phyloP scores from a whole-genome alignment of 2,113 vertebrate species.

The Eudyptes chrysolophus region DNA sequence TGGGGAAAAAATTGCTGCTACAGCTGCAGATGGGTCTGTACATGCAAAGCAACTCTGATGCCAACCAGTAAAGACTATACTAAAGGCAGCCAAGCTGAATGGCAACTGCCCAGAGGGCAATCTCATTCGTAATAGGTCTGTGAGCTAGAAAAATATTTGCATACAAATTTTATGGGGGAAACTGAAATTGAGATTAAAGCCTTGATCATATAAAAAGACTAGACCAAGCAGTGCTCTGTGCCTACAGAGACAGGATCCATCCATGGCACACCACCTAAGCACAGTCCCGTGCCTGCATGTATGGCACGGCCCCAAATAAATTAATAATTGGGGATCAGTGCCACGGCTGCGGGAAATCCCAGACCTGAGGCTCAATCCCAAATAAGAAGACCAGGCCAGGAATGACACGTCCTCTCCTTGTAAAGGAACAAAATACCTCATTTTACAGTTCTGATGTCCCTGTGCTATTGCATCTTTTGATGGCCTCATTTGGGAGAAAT shows the following conservation, averaged over 20 bases:
- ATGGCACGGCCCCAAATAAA: fast-evolving
- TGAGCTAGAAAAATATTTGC: conserved; percentile 18
- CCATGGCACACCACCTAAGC: fast-evolving
- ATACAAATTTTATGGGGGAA: conserved; percentile 3
- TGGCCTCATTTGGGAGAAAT: not conserved
- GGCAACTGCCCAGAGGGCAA: not conserved
- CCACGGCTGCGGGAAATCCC: not conserved
- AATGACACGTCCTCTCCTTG: not conserved
- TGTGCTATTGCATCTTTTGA: not conserved
- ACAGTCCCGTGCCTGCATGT: fast-evolving
- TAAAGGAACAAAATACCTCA: not conserved
- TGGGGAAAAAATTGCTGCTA: not conserved
- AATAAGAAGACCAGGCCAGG: not conserved
- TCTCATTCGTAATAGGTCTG: not conserved
- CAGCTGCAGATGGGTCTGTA: not conserved
- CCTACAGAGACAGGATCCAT: not conserved
- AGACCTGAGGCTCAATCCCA: not conserved
- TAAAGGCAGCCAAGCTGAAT: conserved; percentile 11
- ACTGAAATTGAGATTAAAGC: conserved; percentile 10
- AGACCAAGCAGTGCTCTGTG: not conserved
- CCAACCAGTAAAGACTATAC: not conserved
- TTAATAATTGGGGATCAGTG: not conserved
- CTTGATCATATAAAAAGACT: not conserved
- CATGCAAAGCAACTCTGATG: not conserved
- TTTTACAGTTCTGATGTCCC: not conserved